Evolutionary conservation across 1,140 invertebrate genomes (phyloP).

Genomic region (Pygmarrhopalites habei): DNA sequence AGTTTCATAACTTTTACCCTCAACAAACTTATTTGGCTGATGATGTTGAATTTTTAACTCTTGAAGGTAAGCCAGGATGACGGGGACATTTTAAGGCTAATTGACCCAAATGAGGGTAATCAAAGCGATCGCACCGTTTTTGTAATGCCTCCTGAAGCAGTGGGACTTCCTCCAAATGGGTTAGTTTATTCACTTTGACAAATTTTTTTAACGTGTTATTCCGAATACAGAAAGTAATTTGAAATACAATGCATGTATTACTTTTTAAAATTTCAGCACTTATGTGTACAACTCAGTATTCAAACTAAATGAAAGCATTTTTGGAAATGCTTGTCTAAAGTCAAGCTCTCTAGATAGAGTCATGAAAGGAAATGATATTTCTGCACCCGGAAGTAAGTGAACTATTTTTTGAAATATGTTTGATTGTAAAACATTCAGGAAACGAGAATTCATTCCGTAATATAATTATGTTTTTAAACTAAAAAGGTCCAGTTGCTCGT

Average conservation of each 20-base stretch:
- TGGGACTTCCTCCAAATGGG: conserved; percentile 40
- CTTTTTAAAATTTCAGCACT: no score
- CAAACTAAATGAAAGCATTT: conserved; percentile 44
- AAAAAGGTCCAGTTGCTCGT: conserved; percentile 79
- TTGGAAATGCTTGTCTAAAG: conserved; percentile 25
- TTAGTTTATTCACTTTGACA: no score
- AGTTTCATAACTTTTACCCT: conserved; percentile 20
- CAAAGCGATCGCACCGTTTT: conserved; percentile 88
- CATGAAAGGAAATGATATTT: conserved; percentile 42
- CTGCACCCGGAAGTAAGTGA: conserved; percentile 68
- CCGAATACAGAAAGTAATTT: no score
- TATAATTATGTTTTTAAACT: no score
- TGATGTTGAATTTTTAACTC: neutral
- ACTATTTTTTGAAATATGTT: no score
- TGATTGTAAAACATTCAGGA: no score
- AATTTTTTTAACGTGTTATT: no score
- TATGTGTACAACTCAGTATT: conserved; percentile 44
- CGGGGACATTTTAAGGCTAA: conserved; percentile 52
- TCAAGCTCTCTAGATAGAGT: conserved; percentile 23
- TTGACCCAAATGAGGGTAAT: conserved; percentile 67
- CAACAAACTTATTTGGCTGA: no score
- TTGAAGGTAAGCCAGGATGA: conserved; percentile 48
- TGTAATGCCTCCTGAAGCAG: conserved; percentile 85
- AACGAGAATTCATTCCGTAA: no score
- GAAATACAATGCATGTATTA: no score